Conservation (phyloP, 2,888 invertebrate species). For the Drosophila greeni region DNA sequence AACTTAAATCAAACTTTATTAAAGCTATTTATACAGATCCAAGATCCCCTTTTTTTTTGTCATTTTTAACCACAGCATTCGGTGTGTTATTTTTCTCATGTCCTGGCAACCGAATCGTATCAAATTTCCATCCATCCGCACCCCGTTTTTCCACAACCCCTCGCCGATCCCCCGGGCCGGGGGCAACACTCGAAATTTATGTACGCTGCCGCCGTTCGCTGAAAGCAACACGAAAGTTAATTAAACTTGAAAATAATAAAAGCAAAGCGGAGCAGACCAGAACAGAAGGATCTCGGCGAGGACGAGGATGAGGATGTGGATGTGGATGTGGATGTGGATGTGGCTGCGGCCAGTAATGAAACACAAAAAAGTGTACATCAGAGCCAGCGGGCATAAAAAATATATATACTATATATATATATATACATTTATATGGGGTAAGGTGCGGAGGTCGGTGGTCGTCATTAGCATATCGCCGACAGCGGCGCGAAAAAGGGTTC, state of each 20-base stretch:
- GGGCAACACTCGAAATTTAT: constrained; percentile 64
- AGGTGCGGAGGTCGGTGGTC: constrained; percentile 42
- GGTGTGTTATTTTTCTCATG: constrained; percentile 13
- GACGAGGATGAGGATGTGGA: background rate
- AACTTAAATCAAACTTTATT: background rate
- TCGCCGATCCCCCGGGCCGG: constrained; percentile 34
- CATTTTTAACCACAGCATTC: constrained; percentile 6
- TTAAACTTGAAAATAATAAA: constrained; percentile 73
- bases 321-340: constrained; percentile 1
- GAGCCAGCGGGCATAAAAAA: constrained; percentile 31
- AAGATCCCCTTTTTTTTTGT: background rate
- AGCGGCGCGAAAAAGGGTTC: constrained; percentile 68
- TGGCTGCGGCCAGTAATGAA: constrained; percentile 60
- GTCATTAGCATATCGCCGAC: constrained; percentile 70
- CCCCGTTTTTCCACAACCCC: constrained; percentile 8
- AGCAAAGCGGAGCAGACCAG: constrained; percentile 47
- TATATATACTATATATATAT: background rate
- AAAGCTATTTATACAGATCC: background rate
- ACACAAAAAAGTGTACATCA: constrained; percentile 62
- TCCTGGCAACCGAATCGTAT: constrained; percentile 49
- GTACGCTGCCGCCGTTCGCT: constrained; percentile 45
- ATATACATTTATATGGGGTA: background rate
- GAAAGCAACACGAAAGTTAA: constrained; percentile 69
- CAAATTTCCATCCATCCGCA: constrained; percentile 57
- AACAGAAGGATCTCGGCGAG: constrained; percentile 16